Conservation (phyloP, 2,888 invertebrate species). For the Augochlorella aurata region DNA sequence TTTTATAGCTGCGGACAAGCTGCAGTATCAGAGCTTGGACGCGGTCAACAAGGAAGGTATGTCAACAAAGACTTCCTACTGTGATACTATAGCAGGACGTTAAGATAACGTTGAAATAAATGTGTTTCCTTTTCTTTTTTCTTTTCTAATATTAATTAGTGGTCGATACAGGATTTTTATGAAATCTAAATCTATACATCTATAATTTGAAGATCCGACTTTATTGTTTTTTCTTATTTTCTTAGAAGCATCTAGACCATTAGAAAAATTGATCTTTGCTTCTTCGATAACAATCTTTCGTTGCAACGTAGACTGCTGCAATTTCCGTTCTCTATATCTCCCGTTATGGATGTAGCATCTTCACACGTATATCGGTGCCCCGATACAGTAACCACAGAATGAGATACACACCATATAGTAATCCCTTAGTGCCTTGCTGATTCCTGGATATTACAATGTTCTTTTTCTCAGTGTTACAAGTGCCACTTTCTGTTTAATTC, state of each 20-base stretch:
- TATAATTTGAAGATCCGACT: slow-evolving; percentile 1
- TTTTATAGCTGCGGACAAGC: slow-evolving; percentile 83
- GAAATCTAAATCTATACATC: not conserved
- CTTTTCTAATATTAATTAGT: not conserved
- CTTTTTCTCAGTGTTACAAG: slow-evolving; percentile 22
- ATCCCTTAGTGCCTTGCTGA: slow-evolving; percentile 25
- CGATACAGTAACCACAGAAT: slow-evolving; percentile 21
- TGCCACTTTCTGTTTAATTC: slow-evolving; percentile 36
- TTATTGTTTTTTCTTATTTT: not conserved
- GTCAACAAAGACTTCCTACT: slow-evolving; percentile 72
- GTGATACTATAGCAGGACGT: slow-evolving; percentile 35
- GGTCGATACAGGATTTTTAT: too few relatives aligned
- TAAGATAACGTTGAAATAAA: slow-evolving; percentile 15
- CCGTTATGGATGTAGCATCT: slow-evolving; percentile 18
- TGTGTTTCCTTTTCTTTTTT: not conserved
- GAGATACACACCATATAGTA: slow-evolving; percentile 13
- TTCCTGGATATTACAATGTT: slow-evolving; percentile 38
- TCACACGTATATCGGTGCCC: slow-evolving; percentile 2
- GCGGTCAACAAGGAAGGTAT: slow-evolving; percentile 87
- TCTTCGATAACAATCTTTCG: slow-evolving; percentile 35
- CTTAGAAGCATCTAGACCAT: slow-evolving; percentile 11
- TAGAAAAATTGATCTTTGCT: slow-evolving; percentile 16
- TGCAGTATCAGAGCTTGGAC: slow-evolving; percentile 87
- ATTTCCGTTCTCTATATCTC: slow-evolving; percentile 31
- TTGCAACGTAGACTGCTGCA: slow-evolving; percentile 25